Conservation (phyloP, 2,888 invertebrate genomes). For the Lithophane socia region DNA sequence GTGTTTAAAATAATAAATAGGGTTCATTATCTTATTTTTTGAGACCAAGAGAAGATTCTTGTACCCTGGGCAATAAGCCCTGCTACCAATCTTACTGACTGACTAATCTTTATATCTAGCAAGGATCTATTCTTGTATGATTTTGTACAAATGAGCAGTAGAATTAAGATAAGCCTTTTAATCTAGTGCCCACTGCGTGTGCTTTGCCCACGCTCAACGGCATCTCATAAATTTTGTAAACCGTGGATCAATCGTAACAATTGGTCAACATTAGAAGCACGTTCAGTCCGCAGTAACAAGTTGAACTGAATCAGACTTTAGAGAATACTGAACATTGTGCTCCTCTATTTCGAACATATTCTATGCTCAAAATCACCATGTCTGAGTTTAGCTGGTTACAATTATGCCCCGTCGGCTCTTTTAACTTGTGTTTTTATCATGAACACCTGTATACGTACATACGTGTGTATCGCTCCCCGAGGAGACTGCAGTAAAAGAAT, state of each 20-base stretch:
- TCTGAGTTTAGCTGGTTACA: constrained; percentile 27
- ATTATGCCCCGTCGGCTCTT: constrained; percentile 39
- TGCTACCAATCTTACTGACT: neutral
- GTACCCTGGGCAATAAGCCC: neutral
- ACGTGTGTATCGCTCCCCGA: constrained; percentile 43
- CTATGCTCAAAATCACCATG: constrained; percentile 10
- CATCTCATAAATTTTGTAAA: constrained; percentile 13
- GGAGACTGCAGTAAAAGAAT: constrained; percentile 56
- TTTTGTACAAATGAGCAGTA: neutral
- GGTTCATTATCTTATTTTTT: neutral
- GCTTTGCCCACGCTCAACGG: neutral
- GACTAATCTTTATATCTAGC: neutral
- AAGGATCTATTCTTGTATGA: neutral
- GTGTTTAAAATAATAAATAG: neutral
- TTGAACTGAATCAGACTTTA: constrained; percentile 11
- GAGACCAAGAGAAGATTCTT: neutral
- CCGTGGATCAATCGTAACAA: constrained; percentile 1
- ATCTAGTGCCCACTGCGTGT: constrained; percentile 5
- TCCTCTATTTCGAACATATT: constrained; percentile 14
- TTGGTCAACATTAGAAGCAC: constrained; percentile 6
- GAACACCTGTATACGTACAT: constrained; percentile 28
- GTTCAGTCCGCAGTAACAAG: neutral
- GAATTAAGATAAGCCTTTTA: neutral
- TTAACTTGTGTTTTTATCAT: constrained; percentile 52
- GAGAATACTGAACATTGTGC: neutral